These are phyloP conservation scores for Corythornis madagascariensis DNA, from an alignment of 2,113 vertebrate species.

Conservation along the genomic window DNA sequence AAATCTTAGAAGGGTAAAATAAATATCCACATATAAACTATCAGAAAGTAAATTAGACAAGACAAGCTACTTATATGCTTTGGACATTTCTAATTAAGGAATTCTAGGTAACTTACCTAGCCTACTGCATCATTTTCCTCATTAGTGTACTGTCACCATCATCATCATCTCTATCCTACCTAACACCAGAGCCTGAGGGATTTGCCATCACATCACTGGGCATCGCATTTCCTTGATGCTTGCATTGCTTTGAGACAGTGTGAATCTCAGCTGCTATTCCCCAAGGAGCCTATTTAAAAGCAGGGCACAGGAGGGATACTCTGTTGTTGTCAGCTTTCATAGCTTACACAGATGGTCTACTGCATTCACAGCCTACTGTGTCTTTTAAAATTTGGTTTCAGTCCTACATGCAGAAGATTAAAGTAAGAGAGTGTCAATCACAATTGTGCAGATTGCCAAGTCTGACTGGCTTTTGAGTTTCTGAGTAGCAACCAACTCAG, in stretches of 20 bases:
- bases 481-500: background rate
- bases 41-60: background rate
- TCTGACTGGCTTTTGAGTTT: constrained; percentile 19
- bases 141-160: constrained; percentile 22
- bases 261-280: constrained; percentile 31
- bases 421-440: constrained; percentile 49
- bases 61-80: background rate
- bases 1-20: background rate
- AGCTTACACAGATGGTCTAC: constrained; percentile 56
- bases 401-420: constrained; percentile 43
- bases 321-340: constrained; percentile 47
- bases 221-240: constrained; percentile 36
- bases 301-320: background rate
- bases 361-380: background rate
- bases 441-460: constrained; percentile 29
- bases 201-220: constrained; percentile 18
- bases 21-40: background rate
- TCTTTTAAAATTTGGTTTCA: constrained; percentile 45
- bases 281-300: constrained; percentile 44
- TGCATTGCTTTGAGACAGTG: constrained; percentile 12
- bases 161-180: background rate
- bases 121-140: background rate
- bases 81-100: constrained; percentile 19
- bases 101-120: background rate
- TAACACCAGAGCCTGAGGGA: constrained; percentile 18